These are phyloP conservation scores for Halcyon chelicuti DNA, from an alignment of 2,797 vertebrate species.

Conservation along the genomic window DNA sequence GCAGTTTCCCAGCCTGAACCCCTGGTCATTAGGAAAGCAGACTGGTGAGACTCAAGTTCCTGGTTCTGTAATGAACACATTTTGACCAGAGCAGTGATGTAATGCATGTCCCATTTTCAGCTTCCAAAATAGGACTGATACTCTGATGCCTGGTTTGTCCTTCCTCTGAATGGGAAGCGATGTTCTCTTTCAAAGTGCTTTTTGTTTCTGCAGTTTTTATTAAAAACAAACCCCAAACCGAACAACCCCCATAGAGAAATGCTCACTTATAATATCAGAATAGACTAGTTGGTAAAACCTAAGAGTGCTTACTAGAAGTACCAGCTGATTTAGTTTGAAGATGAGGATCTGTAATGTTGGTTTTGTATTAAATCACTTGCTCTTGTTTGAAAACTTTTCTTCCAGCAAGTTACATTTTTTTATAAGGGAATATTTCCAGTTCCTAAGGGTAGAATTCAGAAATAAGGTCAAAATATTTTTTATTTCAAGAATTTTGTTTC, in stretches of 20 bases:
- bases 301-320: not conserved
- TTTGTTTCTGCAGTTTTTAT: not conserved
- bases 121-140: not conserved
- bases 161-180: not conserved
- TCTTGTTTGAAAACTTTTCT: not conserved
- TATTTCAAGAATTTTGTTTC: not conserved
- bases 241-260: not conserved
- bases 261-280: not conserved
- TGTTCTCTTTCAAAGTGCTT: not conserved
- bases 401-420: not conserved
- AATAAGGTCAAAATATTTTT: not conserved
- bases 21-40: not conserved
- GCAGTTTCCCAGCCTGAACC: not conserved
- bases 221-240: not conserved
- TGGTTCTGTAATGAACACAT: not conserved
- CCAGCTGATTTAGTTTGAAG: not conserved
- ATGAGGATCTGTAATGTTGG: not conserved
- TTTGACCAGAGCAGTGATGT: not conserved
- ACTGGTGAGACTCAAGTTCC: not conserved
- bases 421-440: not conserved
- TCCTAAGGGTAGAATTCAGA: not conserved
- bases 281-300: not conserved
- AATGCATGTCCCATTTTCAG: slow-evolving; percentile 1
- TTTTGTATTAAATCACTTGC: not conserved
- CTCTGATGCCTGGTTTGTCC: not conserved